Evolutionary conservation across 2,888 invertebrate genomes (phyloP), one percentile per base, ranked within the genome.

Genomic region (Leptinotarsa juncta): DNA sequence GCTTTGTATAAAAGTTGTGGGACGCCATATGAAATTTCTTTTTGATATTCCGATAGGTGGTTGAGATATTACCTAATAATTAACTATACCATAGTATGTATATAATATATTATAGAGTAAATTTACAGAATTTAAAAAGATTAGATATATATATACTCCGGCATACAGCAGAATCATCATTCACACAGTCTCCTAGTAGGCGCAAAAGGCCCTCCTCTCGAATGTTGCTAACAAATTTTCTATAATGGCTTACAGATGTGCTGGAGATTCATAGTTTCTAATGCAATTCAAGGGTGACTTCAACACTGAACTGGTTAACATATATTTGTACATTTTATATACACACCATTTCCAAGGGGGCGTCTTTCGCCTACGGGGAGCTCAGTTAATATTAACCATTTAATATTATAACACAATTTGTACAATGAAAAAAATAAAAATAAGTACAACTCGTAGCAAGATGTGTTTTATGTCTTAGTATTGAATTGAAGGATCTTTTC

Each of bases 391-490:
- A 82, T 83, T 85, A 85, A 86, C 83, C 84, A 83, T 82, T 81
- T 83, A 85, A 85, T 84, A 82, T 81, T 84, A 85, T 91, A 90
- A 90, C 90, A 91, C 91, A 91, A 91, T 92, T 92, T 92, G 92
- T 92, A 92, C 91, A 90, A 91, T 91, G 90, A 90, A 91, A 90
- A 90, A 78, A 77, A 69, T 79, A 82, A 84, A 84, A 87, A 91
- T 91, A 91, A 92, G 91, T 91, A 91, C 91, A 91, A 91, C 90
- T 91, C 90, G 91, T 91, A 91, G 91, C 91, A 91, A 91, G 91
- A 90, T 90, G 84, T 85, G 80, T 82, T 84, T 83, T 83, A n/a
- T 83, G 81, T 85, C 83, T 85, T 83, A 85, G 84, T 84, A 81
- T 83, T 81, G 80, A 80, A 81, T 79, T 74, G 67, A 55, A 72